Base-by-base conservation (phyloP, 2,888 invertebrate species). In the Torymus texanus region DNA sequence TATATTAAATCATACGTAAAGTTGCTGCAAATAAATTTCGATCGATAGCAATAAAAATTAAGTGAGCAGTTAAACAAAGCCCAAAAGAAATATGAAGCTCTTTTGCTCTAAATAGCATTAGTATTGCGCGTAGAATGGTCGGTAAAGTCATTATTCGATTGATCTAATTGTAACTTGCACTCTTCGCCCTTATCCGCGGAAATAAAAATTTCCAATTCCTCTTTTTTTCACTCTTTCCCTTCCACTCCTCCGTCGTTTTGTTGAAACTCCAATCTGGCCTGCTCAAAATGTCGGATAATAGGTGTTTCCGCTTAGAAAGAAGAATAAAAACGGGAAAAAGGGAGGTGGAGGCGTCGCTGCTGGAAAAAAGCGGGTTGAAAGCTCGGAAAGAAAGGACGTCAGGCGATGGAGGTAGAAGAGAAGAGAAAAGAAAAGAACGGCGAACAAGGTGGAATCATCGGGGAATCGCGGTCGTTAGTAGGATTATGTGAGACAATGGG, bases 401-500 rank as follows among this genome's bases (percentile, higher is more conserved):
- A 75, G 74, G 61, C 71, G 3, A 55, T 29, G 24, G 24, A 41
- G 56, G 68, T 29, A n/a, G n/a, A n/a, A n/a, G n/a, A 5, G 29
- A 29, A 29, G 29, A 29, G 76, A 82, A 75, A 81, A 80, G 65
- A 71, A 79, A 81, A 71, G 62, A 70, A 58, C 21, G 59, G 66
- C 13, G 74, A 78, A 82, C 78, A 82, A 80, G 73, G 73, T 61
- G 73, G 76, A 81, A 79, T 80, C 80, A 82, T 83, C 65, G 77
- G 82, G 73, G 70, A 75, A 80, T 73, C 65, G 63, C 56, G 78
- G 76, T 84, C 81, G 85, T 84, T 84, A 83, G 82, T 58, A 75
- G 80, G 82, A 84, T 85, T 84, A 83, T 80, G 61, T 75, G 82
- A 85, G 80, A 83, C 84, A 84, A 84, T 83, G 80, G 81, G 58